phyloP scores from a whole-genome alignment of 2,888 invertebrate genomes.

The Tetropium fuscum region DNA sequence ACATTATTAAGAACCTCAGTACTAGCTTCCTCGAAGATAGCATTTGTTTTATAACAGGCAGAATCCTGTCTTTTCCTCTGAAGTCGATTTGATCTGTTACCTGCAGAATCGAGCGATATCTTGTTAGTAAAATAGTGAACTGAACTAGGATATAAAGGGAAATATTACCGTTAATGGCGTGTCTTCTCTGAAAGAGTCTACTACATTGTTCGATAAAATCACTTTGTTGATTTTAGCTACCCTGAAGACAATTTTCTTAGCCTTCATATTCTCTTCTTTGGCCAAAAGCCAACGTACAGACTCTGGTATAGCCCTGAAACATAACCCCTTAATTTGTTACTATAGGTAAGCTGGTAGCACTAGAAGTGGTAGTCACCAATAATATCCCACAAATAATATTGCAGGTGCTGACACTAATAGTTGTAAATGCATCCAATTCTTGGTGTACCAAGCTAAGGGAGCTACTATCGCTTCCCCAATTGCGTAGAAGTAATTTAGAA shows the following conservation, averaged over 20 bases:
- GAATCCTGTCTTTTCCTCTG: slow-evolving; percentile 57
- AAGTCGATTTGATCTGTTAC: slow-evolving; percentile 6
- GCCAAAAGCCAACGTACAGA: slow-evolving; percentile 76
- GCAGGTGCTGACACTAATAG: slow-evolving; percentile 72
- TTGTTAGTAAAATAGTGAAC: no score
- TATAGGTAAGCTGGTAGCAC: background rate
- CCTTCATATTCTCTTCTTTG: slow-evolving; percentile 68
- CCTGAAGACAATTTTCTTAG: slow-evolving; percentile 68
- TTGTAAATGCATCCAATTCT: slow-evolving; percentile 73
- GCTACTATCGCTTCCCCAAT: slow-evolving; percentile 74
- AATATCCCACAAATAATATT: slow-evolving; percentile 70
- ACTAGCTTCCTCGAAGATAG: slow-evolving; percentile 66
- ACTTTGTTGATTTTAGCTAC: slow-evolving; percentile 71
- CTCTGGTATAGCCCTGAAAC: slow-evolving; percentile 71
- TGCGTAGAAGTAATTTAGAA: slow-evolving; percentile 75
- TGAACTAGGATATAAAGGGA: no score
- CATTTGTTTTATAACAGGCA: slow-evolving; percentile 64
- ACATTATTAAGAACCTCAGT: slow-evolving; percentile 59
- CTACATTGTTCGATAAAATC: slow-evolving; percentile 64
- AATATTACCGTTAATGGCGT: slow-evolving; percentile 35
- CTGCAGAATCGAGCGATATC: slow-evolving; percentile 14
- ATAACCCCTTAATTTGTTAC: background rate
- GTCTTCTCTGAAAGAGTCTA: slow-evolving; percentile 64
- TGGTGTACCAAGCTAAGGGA: slow-evolving; percentile 70
- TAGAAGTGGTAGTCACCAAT: slow-evolving; percentile 66